These are phyloP conservation scores for Phenganax marumi DNA, from an alignment of 92 coral and sea anemone species.

Conservation along the genomic window DNA sequence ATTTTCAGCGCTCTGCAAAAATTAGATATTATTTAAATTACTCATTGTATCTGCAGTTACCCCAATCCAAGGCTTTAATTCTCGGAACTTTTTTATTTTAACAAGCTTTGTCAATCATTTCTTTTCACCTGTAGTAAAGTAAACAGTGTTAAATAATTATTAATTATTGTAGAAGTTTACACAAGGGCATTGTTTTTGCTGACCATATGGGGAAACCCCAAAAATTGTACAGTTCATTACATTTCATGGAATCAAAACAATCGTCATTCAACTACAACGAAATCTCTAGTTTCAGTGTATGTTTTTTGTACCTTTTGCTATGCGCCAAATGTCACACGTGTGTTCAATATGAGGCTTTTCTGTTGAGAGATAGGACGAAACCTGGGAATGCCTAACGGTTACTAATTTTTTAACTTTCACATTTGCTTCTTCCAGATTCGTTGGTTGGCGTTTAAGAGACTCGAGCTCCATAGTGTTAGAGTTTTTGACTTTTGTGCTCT, in stretches of 20 bases:
- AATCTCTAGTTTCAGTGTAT: too few species aligned
- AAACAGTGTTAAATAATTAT: too few species aligned
- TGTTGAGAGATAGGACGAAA: slow-evolving; percentile 13
- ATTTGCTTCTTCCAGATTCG: slow-evolving; percentile 21
- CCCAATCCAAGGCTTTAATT: slow-evolving; percentile 48
- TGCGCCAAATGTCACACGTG: slow-evolving; percentile 46
- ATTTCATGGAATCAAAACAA: neutral
- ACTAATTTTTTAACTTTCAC: slow-evolving; percentile 26
- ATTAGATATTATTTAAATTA: too few species aligned
- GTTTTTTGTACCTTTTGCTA: slow-evolving; percentile 54
- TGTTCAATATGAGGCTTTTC: slow-evolving; percentile 47
- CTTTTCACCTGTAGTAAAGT: neutral
- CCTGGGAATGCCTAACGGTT: slow-evolving; percentile 42
- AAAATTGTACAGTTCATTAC: too few species aligned
- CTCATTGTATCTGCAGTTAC: neutral
- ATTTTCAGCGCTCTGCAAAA: too few species aligned
- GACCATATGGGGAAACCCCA: too few species aligned
- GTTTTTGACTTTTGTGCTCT: slow-evolving; percentile 40
- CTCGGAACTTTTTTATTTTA: slow-evolving; percentile 34
- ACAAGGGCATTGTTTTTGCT: too few species aligned
- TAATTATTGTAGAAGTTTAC: too few species aligned
- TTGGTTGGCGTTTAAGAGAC: slow-evolving; percentile 41
- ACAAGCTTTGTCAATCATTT: slow-evolving; percentile 26
- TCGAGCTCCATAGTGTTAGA: slow-evolving; percentile 48
- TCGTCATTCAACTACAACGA: neutral